phyloP scores from a whole-genome alignment of 2,888 invertebrate species.

The Mythimna loreyi region DNA sequence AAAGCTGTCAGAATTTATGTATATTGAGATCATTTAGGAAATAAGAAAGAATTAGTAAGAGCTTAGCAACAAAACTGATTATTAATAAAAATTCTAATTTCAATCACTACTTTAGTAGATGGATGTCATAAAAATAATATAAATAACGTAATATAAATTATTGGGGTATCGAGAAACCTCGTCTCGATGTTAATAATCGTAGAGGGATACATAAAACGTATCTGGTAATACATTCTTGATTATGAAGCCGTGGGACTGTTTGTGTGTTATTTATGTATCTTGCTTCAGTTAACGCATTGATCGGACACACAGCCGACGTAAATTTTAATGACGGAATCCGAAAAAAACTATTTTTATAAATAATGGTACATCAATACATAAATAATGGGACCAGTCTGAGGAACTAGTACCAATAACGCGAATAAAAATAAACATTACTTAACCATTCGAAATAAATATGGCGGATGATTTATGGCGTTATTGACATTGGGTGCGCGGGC shows the following conservation, averaged over 20 bases:
- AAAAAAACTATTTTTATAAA: constrained; percentile 55
- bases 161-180: constrained; percentile 57
- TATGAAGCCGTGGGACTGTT: constrained; percentile 62
- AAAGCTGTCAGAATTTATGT: constrained; percentile 58
- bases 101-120: constrained; percentile 62
- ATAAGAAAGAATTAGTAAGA: constrained; percentile 56
- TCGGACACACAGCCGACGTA: constrained; percentile 46
- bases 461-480: constrained; percentile 87
- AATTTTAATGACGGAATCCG: constrained; percentile 56
- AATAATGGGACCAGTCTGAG: constrained; percentile 64
- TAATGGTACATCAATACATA: constrained; percentile 54
- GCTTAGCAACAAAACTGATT: constrained; percentile 63
- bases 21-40: constrained; percentile 54
- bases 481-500: constrained; percentile 85
- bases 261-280: constrained; percentile 61
- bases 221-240: constrained; percentile 61
- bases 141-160: constrained; percentile 66
- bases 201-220: constrained; percentile 60
- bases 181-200: constrained; percentile 59
- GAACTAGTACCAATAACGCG: constrained; percentile 68
- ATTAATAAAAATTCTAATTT: constrained; percentile 64
- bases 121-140: constrained; percentile 66
- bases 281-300: constrained; percentile 56
- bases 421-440: constrained; percentile 79
- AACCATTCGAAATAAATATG: constrained; percentile 85